Conservation (phyloP, 1,140 invertebrate species). For the Marisa cornuarietis region DNA sequence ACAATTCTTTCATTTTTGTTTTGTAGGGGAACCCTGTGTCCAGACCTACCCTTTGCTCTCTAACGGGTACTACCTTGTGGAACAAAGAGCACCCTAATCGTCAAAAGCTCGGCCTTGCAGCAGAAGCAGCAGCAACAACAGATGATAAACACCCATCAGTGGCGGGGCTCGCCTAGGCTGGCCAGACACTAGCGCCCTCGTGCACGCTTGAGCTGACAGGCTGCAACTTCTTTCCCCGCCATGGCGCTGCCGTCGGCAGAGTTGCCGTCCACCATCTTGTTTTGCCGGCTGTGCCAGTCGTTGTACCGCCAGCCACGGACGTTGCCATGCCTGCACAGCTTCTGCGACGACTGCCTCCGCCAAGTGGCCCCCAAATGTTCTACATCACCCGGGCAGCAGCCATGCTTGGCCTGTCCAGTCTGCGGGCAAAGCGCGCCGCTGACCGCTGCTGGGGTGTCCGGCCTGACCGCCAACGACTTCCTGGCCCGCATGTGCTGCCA, state of each 20-base stretch:
- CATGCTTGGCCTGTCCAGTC: constrained; percentile 27
- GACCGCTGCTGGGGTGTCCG: constrained; percentile 16
- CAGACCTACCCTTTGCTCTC: no score
- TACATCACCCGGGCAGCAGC: not conserved
- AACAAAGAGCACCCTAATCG: no score
- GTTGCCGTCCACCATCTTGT: constrained; percentile 25
- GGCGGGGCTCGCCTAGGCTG: constrained; percentile 2
- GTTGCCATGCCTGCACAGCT: constrained; percentile 50
- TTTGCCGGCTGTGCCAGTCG: constrained; percentile 44
- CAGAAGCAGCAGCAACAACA: not conserved
- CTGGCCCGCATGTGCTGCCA: constrained; percentile 29
- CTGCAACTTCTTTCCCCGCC: not conserved
- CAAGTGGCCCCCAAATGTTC: constrained; percentile 14
- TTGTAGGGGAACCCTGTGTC: no score
- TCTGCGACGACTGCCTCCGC: constrained; percentile 39
- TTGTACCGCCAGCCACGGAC: constrained; percentile 42
- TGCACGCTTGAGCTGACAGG: not conserved
- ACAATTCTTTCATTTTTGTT: no score
- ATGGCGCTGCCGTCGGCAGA: constrained; percentile 12
- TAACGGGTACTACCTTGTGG: no score
- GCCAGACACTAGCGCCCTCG: constrained; percentile 9
- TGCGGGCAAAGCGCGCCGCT: constrained; percentile 26
- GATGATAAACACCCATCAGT: not conserved
- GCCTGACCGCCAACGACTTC: constrained; percentile 36
- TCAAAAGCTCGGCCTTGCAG: not conserved